Percentiles rank a stretch among this genome's conserved stretches.
Conservation (phyloP, 2,797 vertebrate genomes). For the Sebastes taczanowskii region DNA sequence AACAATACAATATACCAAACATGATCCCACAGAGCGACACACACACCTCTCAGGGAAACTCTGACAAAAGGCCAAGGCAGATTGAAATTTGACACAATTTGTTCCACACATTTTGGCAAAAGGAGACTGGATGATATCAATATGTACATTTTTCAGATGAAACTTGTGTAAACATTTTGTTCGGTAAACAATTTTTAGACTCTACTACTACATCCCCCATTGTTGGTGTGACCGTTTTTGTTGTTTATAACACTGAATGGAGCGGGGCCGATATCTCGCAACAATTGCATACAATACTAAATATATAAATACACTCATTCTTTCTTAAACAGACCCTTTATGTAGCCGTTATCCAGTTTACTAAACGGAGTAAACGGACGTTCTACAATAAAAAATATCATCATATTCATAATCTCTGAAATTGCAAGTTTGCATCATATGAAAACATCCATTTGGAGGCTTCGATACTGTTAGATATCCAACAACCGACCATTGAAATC, state of each 20-base stretch:
- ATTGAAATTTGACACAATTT: slow-evolving; percentile 7
- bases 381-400: slow-evolving; percentile 33
- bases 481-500: not conserved
- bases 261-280: not conserved
- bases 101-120: slow-evolving; percentile 13
- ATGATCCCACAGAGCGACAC: slow-evolving; percentile 57
- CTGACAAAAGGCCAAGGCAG: slow-evolving; percentile 70
- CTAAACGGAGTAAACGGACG: not conserved
- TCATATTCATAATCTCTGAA: slow-evolving; percentile 23
- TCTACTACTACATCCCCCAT: slow-evolving; percentile 28
- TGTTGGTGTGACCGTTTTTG: slow-evolving; percentile 1
- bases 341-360: not conserved
- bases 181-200: slow-evolving; percentile 33
- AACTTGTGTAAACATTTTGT: slow-evolving; percentile 50
- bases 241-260: slow-evolving; percentile 24
- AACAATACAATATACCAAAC: slow-evolving; percentile 65
- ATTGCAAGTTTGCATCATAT: slow-evolving; percentile 19
- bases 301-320: slow-evolving; percentile 27
- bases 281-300: slow-evolving; percentile 21
- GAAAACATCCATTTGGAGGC: slow-evolving; percentile 11
- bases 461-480: slow-evolving; percentile 36
- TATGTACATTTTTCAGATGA: slow-evolving; percentile 27
- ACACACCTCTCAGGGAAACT: slow-evolving; percentile 72
- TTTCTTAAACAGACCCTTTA: slow-evolving; percentile 19
- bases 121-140: not conserved